A percentile compares a stretch with the other conserved stretches of the same genome.
These are phyloP conservation scores for Polia nebulosa DNA, from an alignment of 2,888 invertebrate species.

Conservation along the genomic window DNA sequence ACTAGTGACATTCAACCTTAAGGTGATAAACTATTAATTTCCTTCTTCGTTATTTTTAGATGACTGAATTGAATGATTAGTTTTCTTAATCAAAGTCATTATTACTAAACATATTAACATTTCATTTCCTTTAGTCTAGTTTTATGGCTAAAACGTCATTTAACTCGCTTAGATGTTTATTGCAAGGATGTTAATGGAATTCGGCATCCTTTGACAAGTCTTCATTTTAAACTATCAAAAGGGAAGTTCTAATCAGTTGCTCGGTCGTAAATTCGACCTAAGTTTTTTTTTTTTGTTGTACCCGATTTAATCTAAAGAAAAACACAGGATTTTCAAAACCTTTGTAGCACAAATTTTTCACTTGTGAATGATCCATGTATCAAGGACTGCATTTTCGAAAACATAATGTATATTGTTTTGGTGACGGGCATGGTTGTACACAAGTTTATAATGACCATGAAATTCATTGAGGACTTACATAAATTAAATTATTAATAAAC, in stretches of 20 bases:
- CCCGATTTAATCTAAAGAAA: not conserved
- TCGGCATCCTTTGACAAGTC: conserved; percentile 15
- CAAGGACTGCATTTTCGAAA: not conserved
- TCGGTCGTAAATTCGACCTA: conserved; percentile 12
- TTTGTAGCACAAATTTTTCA: not conserved
- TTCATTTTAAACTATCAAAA: not conserved
- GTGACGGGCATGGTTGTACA: not conserved
- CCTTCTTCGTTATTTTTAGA: no score
- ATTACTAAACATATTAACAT: conserved; percentile 16
- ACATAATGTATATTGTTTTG: not conserved
- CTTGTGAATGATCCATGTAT: rapidly evolving
- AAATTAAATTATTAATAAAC: not conserved
- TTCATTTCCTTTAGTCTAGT: conserved; percentile 32
- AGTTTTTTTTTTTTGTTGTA: conserved; percentile 7
- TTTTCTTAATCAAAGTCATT: not conserved
- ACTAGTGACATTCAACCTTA: no score
- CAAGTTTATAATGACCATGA: not conserved
- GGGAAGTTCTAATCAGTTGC: not conserved
- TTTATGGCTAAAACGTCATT: conserved; percentile 20
- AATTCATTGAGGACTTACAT: not conserved
- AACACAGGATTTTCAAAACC: not conserved
- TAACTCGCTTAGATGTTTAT: conserved; percentile 1
- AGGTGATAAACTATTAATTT: no score
- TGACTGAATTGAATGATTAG: no score
- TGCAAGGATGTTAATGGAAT: conserved; percentile 1